Percentiles rank a stretch among this genome's conserved stretches.
Conservation (phyloP, 2,113 vertebrate species). For the Thinocorus orbignyianus region DNA sequence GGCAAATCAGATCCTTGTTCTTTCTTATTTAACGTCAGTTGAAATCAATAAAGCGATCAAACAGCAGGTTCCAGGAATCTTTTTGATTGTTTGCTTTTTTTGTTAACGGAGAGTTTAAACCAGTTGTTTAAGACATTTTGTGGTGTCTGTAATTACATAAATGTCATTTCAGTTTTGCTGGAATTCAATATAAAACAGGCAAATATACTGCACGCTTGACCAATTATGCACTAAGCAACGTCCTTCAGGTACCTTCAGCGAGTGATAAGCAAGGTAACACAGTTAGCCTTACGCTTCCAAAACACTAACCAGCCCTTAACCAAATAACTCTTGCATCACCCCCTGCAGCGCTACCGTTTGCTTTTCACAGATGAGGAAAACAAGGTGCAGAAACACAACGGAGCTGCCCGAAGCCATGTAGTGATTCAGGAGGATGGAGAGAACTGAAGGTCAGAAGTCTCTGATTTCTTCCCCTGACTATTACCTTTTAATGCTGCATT, state of each 20-base stretch:
- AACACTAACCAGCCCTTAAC: background rate
- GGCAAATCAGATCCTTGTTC: background rate
- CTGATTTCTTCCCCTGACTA: background rate
- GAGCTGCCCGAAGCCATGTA: fast-evolving
- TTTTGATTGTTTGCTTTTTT: background rate
- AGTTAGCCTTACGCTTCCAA: background rate
- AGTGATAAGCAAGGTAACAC: background rate
- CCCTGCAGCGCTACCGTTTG: background rate
- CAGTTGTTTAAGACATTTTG: background rate
- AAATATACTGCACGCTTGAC: background rate
- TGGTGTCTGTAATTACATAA: background rate
- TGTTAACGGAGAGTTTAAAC: background rate
- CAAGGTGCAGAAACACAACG: background rate
- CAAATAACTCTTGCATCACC: background rate
- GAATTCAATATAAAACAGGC: background rate
- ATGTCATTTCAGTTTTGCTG: background rate
- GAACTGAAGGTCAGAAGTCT: background rate
- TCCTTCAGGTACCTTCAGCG: background rate
- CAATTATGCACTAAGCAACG: background rate
- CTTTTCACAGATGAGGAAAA: background rate
- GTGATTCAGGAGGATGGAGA: background rate
- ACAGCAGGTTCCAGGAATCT: background rate
- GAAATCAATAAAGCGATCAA: background rate
- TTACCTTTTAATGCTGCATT: background rate
- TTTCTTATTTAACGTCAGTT: background rate